These are phyloP conservation scores for Scophthalmus maximus DNA, from an alignment of 2,113 vertebrate species.

Conservation along the genomic window DNA sequence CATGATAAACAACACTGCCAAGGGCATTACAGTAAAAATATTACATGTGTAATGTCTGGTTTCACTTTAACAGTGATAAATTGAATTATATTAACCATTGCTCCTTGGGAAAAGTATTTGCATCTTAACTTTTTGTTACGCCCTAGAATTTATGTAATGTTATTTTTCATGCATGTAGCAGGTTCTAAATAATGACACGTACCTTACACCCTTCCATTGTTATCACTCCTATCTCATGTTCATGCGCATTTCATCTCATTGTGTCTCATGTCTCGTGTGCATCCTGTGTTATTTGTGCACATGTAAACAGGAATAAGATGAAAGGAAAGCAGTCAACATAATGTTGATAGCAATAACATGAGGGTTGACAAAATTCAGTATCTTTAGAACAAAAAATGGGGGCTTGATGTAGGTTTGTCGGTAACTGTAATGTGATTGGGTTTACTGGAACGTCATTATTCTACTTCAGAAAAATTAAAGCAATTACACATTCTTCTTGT, in stretches of 20 bases:
- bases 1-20: conserved; percentile 50
- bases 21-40: conserved; percentile 54
- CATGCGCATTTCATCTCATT: conserved; percentile 38
- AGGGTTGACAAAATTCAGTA: not conserved
- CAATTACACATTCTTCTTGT: conserved; percentile 31
- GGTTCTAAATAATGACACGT: conserved; percentile 7
- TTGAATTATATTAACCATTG: conserved; percentile 39
- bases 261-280: conserved; percentile 6
- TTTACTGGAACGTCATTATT: conserved; percentile 14
- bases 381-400: not conserved
- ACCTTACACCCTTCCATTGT: conserved; percentile 10
- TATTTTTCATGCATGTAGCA: not conserved
- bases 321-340: not conserved
- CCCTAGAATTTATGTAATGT: not conserved
- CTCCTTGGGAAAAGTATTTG: conserved; percentile 23
- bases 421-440: conserved; percentile 15
- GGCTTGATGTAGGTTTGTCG: conserved; percentile 16
- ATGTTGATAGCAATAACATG: not conserved
- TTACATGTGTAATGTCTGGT: conserved; percentile 53
- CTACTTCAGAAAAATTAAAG: conserved; percentile 14
- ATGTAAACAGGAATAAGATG: conserved; percentile 30
- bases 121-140: conserved; percentile 10
- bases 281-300: conserved; percentile 32
- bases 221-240: conserved; percentile 2
- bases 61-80: conserved; percentile 45